Conservation (phyloP, 2,797 vertebrate genomes). For the Rhinogobio ventralis region DNA sequence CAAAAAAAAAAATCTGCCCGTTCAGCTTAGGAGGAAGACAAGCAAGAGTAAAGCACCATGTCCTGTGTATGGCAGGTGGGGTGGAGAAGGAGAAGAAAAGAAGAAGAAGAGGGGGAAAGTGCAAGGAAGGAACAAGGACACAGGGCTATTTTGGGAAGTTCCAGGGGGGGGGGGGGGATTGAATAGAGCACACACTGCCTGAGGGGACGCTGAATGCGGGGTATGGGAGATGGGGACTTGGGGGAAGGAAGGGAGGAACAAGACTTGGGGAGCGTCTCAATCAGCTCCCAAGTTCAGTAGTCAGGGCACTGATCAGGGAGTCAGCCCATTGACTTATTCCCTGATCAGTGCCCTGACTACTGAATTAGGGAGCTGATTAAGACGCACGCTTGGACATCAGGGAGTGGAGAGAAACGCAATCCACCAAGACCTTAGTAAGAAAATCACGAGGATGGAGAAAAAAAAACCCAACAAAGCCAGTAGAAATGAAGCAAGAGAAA, state of each 20-base stretch:
- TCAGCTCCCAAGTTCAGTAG: too few species aligned
- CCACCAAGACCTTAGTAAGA: neutral
- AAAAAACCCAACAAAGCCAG: neutral
- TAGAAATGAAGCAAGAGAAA: neutral
- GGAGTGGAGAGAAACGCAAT: neutral
- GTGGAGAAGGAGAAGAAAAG: neutral
- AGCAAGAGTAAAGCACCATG: neutral
- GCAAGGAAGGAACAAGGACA: constrained; percentile 54
- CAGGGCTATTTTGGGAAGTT: constrained; percentile 53
- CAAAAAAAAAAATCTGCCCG: constrained; percentile 15
- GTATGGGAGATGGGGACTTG: constrained; percentile 13
- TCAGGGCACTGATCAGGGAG: too few species aligned
- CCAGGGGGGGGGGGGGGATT: neutral
- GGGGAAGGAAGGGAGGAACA: constrained; percentile 25
- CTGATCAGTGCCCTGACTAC: too few species aligned
- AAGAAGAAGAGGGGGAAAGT: constrained; percentile 12
- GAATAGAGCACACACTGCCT: constrained; percentile 24
- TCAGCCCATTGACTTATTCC: too few species aligned
- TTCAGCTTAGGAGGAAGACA: constrained; percentile 22
- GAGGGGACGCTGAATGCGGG: constrained; percentile 23
- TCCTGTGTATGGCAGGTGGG: constrained; percentile 11
- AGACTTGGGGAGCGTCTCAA: neutral
- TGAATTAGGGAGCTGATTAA: too few species aligned
- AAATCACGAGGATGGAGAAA: constrained; percentile 4
- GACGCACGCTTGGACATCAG: neutral